Evolutionary conservation across 1,140 invertebrate species (phyloP), one percentile per base, ranked within the genome.

Genomic region (Drosophila ercepeae): DNA sequence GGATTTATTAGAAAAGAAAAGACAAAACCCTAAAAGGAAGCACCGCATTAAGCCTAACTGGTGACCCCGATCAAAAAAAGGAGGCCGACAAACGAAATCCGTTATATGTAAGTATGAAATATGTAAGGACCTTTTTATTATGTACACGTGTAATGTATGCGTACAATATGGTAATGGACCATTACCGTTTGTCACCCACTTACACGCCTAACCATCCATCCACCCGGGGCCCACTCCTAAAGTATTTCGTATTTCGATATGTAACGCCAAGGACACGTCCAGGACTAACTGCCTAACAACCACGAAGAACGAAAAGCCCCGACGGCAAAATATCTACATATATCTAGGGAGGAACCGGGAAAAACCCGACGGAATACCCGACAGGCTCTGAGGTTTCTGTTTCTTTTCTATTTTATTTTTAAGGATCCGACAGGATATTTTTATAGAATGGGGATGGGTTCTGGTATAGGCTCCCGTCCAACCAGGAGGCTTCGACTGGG

Each of bases 401-500:
- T 19, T 42, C 14, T 18, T 16, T 9, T n/a, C n/a, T 42, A 18
- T 16, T 42, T 42, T 8, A 18, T 7, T 9, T 7, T 42, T 19
- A 14, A 16, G 39, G 11, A 25, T 32, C 59, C 55, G 14, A 16
- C 29, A 27, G 27, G 23, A n/a, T n/a, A n/a, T n/a, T n/a, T 1
- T n/a, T 25, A 9, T 16, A 14, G 18, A 18, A 32, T 42, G n/a
- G 23, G 48, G 29, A 36, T 48, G 32, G 11, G 79, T 39, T 46
- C 39, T 32, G 42, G 57, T 58, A 32, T 50, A 41, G 41, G 42
- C 25, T 16, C 39, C 61, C 58, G 55, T 65, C 81, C 79, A 86
- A 86, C 81, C 82, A 86, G 81, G 67, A 79, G 81, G 67, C 73
- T 50, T 81, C 60, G 53, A 39, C 41, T 48, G 58, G 42, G 45